Evolutionary conservation across 2,888 invertebrate genomes (phyloP), one percentile per base, ranked within the genome.

Genomic region (Orthosia incerta): DNA sequence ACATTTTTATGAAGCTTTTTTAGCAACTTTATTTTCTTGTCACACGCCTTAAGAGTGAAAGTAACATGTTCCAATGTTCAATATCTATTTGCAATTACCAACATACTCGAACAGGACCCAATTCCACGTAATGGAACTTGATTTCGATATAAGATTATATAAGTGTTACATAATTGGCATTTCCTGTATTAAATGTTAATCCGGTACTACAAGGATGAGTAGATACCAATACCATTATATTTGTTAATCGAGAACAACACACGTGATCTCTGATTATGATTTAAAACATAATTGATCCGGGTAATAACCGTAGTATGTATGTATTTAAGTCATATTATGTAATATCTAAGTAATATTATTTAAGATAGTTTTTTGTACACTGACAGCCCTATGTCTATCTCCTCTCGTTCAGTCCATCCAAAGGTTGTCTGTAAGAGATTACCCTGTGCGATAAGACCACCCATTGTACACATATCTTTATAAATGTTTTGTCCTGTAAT

Each of bases 21-120:
- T 79, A 85, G 77, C 70, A 76, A 82, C 73, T 86, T 88, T 82
- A 87, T 86, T 89, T 88, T 84, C 85, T 78, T 84, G 85, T 85
- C 87, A 85, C 87, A 82, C 71, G 69, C 82, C 64, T 55, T 76
- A 83, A 85, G 88, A 92, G 94, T 93, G 94, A 94, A 94, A 94
- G 93, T 93, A 85, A 84, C 87, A 83, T 87, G 74, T 76, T 89
- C 86, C 88, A 89, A 89, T 88, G 88, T 74, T 84, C 88, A 87
- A 86, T 87, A 84, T 86, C 80, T 82, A 82, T 76, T 81, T 72
- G 78, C 87, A 88, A 85, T 88, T 87, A 87, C 77, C 62, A 39
- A 82, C 87, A 69, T 76, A 75, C 74, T 48, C 53, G 85, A 86
- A 80, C 88, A 90, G 91, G 90, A 91, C 91, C 85, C 87, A 83